Conservation (phyloP, 2,888 invertebrate genomes). For the Pyrrhia umbra region DNA sequence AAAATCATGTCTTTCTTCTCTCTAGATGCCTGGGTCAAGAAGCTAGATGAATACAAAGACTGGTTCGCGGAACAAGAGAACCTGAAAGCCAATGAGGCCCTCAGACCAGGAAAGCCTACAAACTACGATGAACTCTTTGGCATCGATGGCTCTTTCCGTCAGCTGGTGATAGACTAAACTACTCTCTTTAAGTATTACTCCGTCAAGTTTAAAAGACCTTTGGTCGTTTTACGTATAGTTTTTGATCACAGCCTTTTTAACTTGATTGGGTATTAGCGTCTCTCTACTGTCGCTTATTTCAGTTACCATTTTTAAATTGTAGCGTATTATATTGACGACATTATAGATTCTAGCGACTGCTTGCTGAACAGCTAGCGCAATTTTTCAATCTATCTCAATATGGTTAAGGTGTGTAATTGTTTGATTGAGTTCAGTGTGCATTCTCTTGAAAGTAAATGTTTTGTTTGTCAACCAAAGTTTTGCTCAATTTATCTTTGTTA, state of each 20-base stretch:
- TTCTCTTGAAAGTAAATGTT: conserved; percentile 56
- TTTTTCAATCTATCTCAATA: conserved; percentile 17
- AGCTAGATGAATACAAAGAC: conserved; percentile 93
- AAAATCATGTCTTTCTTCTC: conserved; percentile 56
- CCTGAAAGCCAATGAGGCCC: conserved; percentile 94
- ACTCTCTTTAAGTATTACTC: conserved; percentile 28
- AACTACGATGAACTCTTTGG: conserved; percentile 96
- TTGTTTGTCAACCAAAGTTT: conserved; percentile 81
- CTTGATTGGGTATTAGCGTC: conserved; percentile 61
- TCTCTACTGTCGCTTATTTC: conserved; percentile 77
- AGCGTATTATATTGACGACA: conserved; percentile 59
- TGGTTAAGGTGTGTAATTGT: conserved; percentile 34
- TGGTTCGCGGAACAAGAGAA: conserved; percentile 96
- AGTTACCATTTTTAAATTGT: conserved; percentile 72
- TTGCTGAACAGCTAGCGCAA: conserved; percentile 31
- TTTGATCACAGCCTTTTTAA: conserved; percentile 41
- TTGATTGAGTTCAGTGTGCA: conserved; percentile 52
- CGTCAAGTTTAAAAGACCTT: conserved; percentile 53
- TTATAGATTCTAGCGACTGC: conserved; percentile 41
- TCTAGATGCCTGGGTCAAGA: conserved; percentile 94
- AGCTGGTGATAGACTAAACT: conserved; percentile 94
- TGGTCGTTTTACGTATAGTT: neutral
- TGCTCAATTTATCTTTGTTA: conserved; percentile 75
- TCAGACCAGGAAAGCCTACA: conserved; percentile 95
- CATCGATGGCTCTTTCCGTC: conserved; percentile 96